Evolutionary conservation across 2,113 vertebrate species (phyloP).

Genomic region (Scartelaos histophorus): DNA sequence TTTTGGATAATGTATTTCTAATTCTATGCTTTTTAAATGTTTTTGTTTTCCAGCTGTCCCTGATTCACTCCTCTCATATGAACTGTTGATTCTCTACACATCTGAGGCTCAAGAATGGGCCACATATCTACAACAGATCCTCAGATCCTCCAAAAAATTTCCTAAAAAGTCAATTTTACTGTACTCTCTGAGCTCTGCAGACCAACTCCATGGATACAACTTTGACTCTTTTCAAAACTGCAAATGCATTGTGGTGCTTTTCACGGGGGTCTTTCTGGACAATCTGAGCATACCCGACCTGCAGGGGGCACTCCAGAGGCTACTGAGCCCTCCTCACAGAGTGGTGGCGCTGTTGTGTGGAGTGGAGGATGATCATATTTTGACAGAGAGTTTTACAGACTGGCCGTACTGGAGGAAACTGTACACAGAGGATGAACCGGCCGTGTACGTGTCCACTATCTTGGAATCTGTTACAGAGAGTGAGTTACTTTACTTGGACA

Average conservation of each 20-base stretch:
- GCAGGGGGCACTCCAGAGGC: slow-evolving; percentile 40
- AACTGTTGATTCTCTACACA: slow-evolving; percentile 72
- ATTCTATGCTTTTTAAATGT: not conserved
- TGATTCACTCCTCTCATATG: slow-evolving; percentile 21
- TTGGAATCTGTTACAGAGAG: slow-evolving; percentile 61
- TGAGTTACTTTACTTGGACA: slow-evolving; percentile 39
- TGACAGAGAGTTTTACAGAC: slow-evolving; percentile 44
- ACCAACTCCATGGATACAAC: slow-evolving; percentile 48
- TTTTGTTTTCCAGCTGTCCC: slow-evolving; percentile 43
- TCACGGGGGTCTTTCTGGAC: slow-evolving; percentile 62
- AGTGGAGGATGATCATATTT: slow-evolving; percentile 50
- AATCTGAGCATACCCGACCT: slow-evolving; percentile 43
- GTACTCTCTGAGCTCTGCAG: slow-evolving; percentile 26
- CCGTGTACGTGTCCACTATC: slow-evolving; percentile 68
- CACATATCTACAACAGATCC: slow-evolving; percentile 65
- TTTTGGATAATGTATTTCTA: not conserved
- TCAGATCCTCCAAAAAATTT: slow-evolving; percentile 58
- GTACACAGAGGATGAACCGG: slow-evolving; percentile 70
- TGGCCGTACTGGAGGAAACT: slow-evolving; percentile 76
- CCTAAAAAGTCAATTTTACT: slow-evolving; percentile 52
- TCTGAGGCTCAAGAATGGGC: slow-evolving; percentile 77
- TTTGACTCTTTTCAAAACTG: slow-evolving; percentile 49
- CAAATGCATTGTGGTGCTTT: slow-evolving; percentile 69
- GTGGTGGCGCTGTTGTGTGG: slow-evolving; percentile 75
- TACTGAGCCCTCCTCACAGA: slow-evolving; percentile 67